These are phyloP conservation scores for Drosophila bocki DNA, from an alignment of 1,140 invertebrate genomes.

Conservation along the genomic window DNA sequence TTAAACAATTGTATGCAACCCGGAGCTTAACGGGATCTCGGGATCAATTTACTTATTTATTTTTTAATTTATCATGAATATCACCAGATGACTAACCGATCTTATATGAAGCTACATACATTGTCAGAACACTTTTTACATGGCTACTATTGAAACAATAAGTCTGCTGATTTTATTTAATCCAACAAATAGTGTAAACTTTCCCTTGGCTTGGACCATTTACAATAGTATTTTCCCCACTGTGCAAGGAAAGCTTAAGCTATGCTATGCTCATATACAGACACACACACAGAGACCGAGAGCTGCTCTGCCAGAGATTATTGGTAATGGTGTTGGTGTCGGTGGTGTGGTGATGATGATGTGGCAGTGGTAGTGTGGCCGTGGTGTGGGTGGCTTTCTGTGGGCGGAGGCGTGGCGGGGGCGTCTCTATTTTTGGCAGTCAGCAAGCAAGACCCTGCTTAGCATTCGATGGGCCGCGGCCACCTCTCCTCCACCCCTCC, in stretches of 20 bases:
- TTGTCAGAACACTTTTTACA: too few relatives aligned
- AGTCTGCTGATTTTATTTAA: neutral
- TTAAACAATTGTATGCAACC: neutral
- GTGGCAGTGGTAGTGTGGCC: slow-evolving; percentile 31
- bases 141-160: too few relatives aligned
- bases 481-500: slow-evolving; percentile 12
- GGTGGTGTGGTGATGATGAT: slow-evolving; percentile 36
- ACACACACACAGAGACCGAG: slow-evolving; percentile 42
- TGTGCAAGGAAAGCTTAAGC: slow-evolving; percentile 70
- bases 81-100: too few relatives aligned
- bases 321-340: slow-evolving; percentile 31
- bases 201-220: neutral
- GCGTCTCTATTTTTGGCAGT: slow-evolving; percentile 80
- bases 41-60: neutral
- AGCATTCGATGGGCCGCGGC: slow-evolving; percentile 37
- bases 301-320: slow-evolving; percentile 57
- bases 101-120: too few relatives aligned
- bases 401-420: slow-evolving; percentile 53
- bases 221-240: slow-evolving; percentile 15
- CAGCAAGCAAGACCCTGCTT: slow-evolving; percentile 45
- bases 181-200: neutral
- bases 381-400: slow-evolving; percentile 24
- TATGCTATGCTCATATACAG: slow-evolving; percentile 44
- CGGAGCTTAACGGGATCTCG: slow-evolving; percentile 1
- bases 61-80: too few relatives aligned